Base-by-base conservation (phyloP, 2,888 invertebrate genomes). In the Eucera pruinosa region DNA sequence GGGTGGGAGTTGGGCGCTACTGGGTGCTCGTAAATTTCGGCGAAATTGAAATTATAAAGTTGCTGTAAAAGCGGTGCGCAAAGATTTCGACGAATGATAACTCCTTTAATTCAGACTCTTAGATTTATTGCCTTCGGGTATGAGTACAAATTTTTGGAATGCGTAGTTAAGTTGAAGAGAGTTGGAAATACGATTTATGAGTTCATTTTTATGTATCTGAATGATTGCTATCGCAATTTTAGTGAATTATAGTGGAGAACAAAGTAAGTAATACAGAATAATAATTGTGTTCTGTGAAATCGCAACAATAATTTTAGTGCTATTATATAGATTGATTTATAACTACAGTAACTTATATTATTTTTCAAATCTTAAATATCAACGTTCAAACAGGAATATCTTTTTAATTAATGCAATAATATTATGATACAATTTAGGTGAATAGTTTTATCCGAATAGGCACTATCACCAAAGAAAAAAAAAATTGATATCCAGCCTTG, bases 31-130 rank as follows among this genome's bases (percentile, higher is more conserved):
- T 55, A 70, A 73, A 70, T 73, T 55, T 48, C 18, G 15, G 39
- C 15, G 25, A 57, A 70, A 57, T 70, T 70, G 71, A 57, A 73
- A 62, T 72, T 45, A 72, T 54, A 58, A 52, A 47, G 54, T 54
- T 72, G 27, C 58, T 27, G 43, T 23, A 41, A 11, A 18, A 58
- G 20, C 57, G 25, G 13, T 33, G 9, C 15, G 30, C 39, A 18
- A 36, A 58, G 52, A 45, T 45, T 64, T 27, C 20, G 9, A 4
- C 9, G 23, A 45, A 55, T 23, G 64, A 65, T 41, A 41, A 39
- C n/a, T 54, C 20, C 30, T 43, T 65, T 45, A 27, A 62, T 61
- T 61, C 11, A 20, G 9, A 3, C 23, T 39, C 7, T 6, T 18
- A n/a, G 30, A 41, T 50, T 39, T 36, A 64, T 36, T 25, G 15